Conservation (phyloP, 2,113 vertebrate species). For the Noturus placidus region DNA sequence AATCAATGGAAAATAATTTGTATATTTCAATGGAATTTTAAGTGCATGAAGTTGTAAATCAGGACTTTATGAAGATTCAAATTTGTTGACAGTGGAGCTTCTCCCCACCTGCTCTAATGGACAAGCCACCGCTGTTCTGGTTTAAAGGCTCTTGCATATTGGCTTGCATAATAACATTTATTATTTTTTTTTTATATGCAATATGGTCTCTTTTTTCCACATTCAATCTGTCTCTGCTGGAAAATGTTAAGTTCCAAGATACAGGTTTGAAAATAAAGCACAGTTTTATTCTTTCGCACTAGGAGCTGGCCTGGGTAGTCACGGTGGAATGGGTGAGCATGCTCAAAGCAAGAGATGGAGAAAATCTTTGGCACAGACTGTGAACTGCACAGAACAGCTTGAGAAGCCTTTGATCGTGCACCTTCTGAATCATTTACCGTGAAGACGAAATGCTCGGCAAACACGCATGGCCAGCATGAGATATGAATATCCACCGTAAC, state of each 20-base stretch:
- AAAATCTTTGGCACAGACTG: slow-evolving; percentile 49
- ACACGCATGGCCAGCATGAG: slow-evolving; percentile 51
- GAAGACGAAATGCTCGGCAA: slow-evolving; percentile 52
- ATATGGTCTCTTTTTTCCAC: slow-evolving; percentile 38
- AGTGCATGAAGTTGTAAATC: neutral
- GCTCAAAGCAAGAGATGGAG: slow-evolving; percentile 40
- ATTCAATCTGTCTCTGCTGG: slow-evolving; percentile 12
- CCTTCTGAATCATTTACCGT: slow-evolving; percentile 65
- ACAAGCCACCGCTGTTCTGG: slow-evolving; percentile 52
- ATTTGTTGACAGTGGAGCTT: neutral
- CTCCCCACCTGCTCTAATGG: neutral
- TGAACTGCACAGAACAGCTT: slow-evolving; percentile 56
- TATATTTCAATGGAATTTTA: neutral
- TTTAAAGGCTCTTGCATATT: slow-evolving; percentile 43
- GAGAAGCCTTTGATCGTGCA: slow-evolving; percentile 63
- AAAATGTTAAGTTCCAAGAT: slow-evolving; percentile 57
- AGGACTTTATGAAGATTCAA: neutral
- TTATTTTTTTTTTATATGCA: slow-evolving; percentile 71
- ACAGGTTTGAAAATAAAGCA: slow-evolving; percentile 54
- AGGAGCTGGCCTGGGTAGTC: slow-evolving; percentile 42
- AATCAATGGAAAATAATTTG: neutral
- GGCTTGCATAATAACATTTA: slow-evolving; percentile 58
- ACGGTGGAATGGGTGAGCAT: slow-evolving; percentile 19
- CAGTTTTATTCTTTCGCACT: slow-evolving; percentile 45
- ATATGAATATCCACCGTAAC: slow-evolving; percentile 56